Conservation (phyloP, 1,140 invertebrate genomes). For the Drosophila jambulina region DNA sequence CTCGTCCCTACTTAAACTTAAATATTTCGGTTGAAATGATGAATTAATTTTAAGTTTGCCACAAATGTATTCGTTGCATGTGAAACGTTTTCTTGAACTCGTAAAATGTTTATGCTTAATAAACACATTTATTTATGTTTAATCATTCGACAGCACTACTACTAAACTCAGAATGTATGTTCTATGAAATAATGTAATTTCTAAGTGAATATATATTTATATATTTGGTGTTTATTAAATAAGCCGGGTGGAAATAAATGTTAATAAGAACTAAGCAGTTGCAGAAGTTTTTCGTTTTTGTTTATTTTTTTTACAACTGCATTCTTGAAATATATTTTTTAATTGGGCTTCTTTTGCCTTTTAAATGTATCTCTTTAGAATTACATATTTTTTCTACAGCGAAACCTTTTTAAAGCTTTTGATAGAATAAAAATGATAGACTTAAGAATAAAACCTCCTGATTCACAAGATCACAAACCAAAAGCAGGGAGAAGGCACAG, state of each 20-base stretch:
- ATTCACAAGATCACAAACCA: conserved; percentile 23
- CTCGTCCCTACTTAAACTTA: conserved; percentile 13
- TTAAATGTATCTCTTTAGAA: background rate
- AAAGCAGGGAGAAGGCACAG: conserved; percentile 67
- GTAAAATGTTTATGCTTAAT: conserved; percentile 3
- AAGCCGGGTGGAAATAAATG: conserved; percentile 1
- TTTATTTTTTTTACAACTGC: background rate
- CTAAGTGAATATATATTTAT: conserved; percentile 3
- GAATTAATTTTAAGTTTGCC: conserved; percentile 13
- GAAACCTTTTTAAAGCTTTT: conserved; percentile 74
- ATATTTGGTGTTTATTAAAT: background rate
- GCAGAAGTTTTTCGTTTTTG: background rate
- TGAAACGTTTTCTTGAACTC: conserved; percentile 33
- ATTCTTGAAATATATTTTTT: conserved; percentile 14
- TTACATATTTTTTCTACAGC: conserved; percentile 49
- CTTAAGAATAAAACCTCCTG: conserved; percentile 15
- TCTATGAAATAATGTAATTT: conserved; percentile 1
- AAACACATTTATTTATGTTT: conserved; percentile 5
- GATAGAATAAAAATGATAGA: conserved; percentile 39
- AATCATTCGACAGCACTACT: conserved; percentile 6
- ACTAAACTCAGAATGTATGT: conserved; percentile 26
- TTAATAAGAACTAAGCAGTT: background rate
- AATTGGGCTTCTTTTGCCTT: background rate
- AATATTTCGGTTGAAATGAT: conserved; percentile 7
- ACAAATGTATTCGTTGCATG: conserved; percentile 32